Percentiles rank a stretch among this genome's conserved stretches.
Evolutionary conservation across 2,113 vertebrate species (phyloP).

Genomic region (Piprites chloris): DNA sequence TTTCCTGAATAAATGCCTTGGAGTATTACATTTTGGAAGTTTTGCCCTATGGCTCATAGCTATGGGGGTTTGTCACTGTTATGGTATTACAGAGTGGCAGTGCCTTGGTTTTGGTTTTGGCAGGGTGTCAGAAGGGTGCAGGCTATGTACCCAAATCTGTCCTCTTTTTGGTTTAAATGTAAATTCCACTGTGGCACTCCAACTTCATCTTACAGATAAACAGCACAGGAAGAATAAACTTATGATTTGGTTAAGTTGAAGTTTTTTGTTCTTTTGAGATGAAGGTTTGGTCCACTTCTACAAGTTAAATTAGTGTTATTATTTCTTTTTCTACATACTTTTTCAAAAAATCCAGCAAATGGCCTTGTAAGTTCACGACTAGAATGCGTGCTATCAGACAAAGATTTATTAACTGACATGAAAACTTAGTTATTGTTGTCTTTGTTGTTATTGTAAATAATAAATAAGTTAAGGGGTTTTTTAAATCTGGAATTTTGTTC

Average conservation of each 20-base stretch:
- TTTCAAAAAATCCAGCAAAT: neutral
- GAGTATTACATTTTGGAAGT: neutral
- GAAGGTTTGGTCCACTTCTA: neutral
- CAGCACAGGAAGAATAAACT: neutral
- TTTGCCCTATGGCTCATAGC: neutral
- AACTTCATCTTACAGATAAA: neutral
- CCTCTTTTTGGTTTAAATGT: neutral
- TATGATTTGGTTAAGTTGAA: neutral
- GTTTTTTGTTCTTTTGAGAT: neutral
- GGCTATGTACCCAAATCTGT: neutral
- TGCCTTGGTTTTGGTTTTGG: neutral
- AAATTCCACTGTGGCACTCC: neutral
- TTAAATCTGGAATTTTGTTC: neutral
- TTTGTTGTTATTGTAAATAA: neutral
- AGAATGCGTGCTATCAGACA: neutral
- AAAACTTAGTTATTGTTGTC: neutral
- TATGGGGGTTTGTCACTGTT: neutral
- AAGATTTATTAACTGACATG: neutral
- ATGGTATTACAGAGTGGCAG: neutral
- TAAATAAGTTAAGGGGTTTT: fast-evolving
- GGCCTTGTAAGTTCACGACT: neutral
- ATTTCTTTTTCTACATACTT: neutral
- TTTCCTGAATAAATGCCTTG: neutral
- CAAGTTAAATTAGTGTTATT: neutral
- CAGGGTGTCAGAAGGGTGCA: fast-evolving